Percentiles rank a stretch among this genome's conserved stretches.
Evolutionary conservation across 2,113 vertebrate genomes (phyloP).

Genomic region (Lycocorax pyrrhopterus): DNA sequence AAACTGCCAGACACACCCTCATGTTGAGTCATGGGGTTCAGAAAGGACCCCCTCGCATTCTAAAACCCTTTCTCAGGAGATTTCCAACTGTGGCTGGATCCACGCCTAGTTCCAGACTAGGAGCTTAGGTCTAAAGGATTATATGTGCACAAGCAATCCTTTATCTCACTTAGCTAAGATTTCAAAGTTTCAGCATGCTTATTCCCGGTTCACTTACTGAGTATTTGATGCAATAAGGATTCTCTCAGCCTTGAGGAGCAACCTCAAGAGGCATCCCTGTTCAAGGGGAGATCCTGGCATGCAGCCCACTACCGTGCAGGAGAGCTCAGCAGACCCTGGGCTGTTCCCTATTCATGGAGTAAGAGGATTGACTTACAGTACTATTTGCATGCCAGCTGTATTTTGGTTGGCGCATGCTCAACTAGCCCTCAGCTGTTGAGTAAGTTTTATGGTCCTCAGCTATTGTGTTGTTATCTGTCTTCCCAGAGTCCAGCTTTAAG

Average conservation of each 20-base stretch:
- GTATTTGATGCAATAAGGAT: not conserved
- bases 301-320: not conserved
- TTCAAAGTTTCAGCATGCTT: not conserved
- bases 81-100: not conserved
- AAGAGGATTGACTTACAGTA: not conserved
- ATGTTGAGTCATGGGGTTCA: not conserved
- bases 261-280: not conserved
- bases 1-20: not conserved
- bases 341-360: not conserved
- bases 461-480: not conserved
- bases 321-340: not conserved
- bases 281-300: not conserved
- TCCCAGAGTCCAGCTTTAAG: not conserved
- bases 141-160: not conserved
- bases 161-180: not conserved
- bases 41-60: not conserved
- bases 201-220: not conserved
- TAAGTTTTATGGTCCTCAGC: not conserved
- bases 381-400: not conserved
- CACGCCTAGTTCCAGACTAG: not conserved
- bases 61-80: not conserved
- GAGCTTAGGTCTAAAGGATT: not conserved
- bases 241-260: not conserved
- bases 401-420: not conserved
- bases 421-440: not conserved